A percentile compares a stretch with the other conserved stretches of the same genome.
These are phyloP conservation scores for Fundulus diaphanus DNA, from an alignment of 2,797 vertebrate species.

Conservation along the genomic window DNA sequence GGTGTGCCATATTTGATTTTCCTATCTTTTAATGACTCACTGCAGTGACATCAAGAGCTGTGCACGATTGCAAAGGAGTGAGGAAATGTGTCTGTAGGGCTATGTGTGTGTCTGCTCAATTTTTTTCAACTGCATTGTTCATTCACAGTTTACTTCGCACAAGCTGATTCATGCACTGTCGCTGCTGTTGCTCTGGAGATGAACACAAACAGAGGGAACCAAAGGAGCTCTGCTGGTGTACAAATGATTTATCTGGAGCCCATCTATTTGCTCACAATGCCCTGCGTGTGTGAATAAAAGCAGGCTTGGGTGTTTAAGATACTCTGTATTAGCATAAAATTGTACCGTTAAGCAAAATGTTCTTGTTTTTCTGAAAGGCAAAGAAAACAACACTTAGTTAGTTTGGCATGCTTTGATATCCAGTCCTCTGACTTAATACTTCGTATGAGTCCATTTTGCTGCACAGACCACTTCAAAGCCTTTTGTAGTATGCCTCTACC, in stretches of 20 bases:
- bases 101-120: neutral
- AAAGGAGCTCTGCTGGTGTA: slow-evolving; percentile 22
- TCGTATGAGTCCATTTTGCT: neutral
- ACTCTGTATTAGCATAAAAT: neutral
- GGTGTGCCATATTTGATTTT: neutral
- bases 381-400: neutral
- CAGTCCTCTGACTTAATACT: neutral
- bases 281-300: neutral
- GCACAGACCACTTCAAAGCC: no score
- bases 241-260: slow-evolving; percentile 30
- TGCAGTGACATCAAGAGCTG: slow-evolving; percentile 33
- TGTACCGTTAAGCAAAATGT: neutral
- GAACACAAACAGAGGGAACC: slow-evolving; percentile 48
- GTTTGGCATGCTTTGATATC: neutral
- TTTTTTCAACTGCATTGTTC: slow-evolving; percentile 18
- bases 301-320: neutral
- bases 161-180: slow-evolving; percentile 35
- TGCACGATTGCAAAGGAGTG: slow-evolving; percentile 16
- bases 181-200: slow-evolving; percentile 57
- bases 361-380: neutral
- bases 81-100: slow-evolving; percentile 44
- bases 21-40: slow-evolving; percentile 19
- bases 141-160: slow-evolving; percentile 26
- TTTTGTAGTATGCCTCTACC: no score
- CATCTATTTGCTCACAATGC: neutral